phyloP scores from a whole-genome alignment of 1,140 invertebrate species.

The Formica exsecta region DNA sequence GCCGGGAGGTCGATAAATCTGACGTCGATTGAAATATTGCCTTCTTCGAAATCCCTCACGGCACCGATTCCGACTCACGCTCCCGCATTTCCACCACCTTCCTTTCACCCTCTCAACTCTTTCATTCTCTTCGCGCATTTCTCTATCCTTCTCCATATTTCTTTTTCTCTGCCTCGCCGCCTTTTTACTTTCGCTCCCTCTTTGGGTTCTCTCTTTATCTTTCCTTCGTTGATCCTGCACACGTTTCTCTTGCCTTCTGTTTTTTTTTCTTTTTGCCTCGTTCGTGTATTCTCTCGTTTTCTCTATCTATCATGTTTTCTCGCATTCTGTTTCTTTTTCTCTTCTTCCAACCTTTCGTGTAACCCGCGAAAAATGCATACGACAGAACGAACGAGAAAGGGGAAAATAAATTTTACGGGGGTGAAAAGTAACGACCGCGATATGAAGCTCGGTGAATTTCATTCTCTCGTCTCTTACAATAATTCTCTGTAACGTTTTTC shows the following conservation, averaged over 20 bases:
- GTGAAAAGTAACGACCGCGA: conserved; percentile 73
- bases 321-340: not conserved
- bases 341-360: not conserved
- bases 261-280: too few relatives aligned
- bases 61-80: conserved; percentile 67
- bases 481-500: conserved; percentile 21
- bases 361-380: conserved; percentile 45
- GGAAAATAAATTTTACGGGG: conserved; percentile 68
- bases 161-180: not conserved
- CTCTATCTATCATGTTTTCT: conserved; percentile 38
- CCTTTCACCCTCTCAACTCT: conserved; percentile 16
- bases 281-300: conserved; percentile 36
- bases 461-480: conserved; percentile 58
- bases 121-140: not conserved
- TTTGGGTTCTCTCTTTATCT: not conserved
- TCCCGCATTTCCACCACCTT: conserved; percentile 20
- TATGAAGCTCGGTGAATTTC: conserved; percentile 74
- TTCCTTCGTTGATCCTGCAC: conserved; percentile 17
- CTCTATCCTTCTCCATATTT: conserved; percentile 36
- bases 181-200: conserved; percentile 11
- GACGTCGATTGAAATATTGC: conserved; percentile 77
- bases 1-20: conserved; percentile 73
- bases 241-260: not conserved
- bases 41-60: conserved; percentile 74
- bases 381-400: conserved; percentile 38